Conservation (phyloP, 2,888 invertebrate species). For the Aphidius colemani region DNA sequence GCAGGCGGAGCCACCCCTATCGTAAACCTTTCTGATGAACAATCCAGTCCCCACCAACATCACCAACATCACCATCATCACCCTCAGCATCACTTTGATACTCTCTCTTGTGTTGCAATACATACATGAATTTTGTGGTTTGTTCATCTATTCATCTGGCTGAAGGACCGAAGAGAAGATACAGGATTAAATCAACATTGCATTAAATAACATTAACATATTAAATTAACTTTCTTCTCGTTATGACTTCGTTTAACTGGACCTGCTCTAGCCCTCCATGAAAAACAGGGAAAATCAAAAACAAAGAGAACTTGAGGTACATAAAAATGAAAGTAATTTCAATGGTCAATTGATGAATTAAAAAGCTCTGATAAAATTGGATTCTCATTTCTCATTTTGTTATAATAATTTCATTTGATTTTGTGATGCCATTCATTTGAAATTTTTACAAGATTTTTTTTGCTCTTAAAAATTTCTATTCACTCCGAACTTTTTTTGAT, state of each 20-base stretch:
- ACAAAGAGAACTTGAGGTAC: conserved; percentile 20
- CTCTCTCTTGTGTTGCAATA: background rate
- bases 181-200: background rate
- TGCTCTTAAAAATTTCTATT: too few species aligned
- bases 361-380: background rate
- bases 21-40: conserved; percentile 34
- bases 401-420: background rate
- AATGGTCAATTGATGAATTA: too few species aligned
- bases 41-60: conserved; percentile 37
- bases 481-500: background rate
- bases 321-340: too few species aligned
- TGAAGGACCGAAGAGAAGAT: conserved; percentile 29
- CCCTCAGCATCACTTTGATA: conserved; percentile 26
- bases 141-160: too few species aligned
- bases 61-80: conserved; percentile 40
- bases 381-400: too few species aligned
- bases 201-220: too few species aligned
- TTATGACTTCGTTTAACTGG: too few species aligned
- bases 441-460: conserved; percentile 7
- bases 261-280: too few species aligned
- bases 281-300: conserved; percentile 25
- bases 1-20: conserved; percentile 60
- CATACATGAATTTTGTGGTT: too few species aligned
- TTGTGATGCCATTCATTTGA: background rate
- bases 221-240: too few species aligned